These are phyloP conservation scores for Penelope pileata DNA, from an alignment of 2,113 vertebrate species.

Conservation along the genomic window DNA sequence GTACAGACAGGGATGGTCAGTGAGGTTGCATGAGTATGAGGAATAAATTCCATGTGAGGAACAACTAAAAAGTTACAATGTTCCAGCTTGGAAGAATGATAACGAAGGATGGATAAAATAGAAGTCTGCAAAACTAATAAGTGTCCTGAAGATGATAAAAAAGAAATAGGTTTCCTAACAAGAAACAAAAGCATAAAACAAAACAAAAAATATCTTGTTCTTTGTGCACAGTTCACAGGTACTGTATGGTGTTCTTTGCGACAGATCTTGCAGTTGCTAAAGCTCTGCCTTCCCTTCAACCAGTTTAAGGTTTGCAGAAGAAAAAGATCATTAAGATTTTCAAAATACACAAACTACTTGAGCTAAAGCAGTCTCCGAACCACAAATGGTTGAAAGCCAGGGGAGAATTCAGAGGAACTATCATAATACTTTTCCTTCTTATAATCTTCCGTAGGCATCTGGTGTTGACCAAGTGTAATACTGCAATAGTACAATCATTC, in stretches of 20 bases:
- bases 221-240: neutral
- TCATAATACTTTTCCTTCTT: neutral
- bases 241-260: neutral
- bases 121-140: neutral
- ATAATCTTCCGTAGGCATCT: constrained; percentile 24
- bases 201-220: neutral
- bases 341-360: neutral
- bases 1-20: neutral
- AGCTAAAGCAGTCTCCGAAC: neutral
- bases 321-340: neutral
- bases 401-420: neutral
- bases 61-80: neutral
- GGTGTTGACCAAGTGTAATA: neutral
- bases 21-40: neutral
- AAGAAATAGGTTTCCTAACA: neutral
- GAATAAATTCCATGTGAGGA: neutral
- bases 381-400: neutral
- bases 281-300: neutral
- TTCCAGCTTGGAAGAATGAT: neutral
- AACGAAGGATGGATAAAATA: neutral
- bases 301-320: neutral
- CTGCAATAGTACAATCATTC: neutral
- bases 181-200: neutral
- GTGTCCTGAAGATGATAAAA: neutral
- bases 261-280: neutral